A percentile compares a stretch with the other conserved stretches of the same genome.
These are phyloP conservation scores for Dinocampus coccinellae DNA, from an alignment of 2,888 invertebrate species.

Conservation along the genomic window DNA sequence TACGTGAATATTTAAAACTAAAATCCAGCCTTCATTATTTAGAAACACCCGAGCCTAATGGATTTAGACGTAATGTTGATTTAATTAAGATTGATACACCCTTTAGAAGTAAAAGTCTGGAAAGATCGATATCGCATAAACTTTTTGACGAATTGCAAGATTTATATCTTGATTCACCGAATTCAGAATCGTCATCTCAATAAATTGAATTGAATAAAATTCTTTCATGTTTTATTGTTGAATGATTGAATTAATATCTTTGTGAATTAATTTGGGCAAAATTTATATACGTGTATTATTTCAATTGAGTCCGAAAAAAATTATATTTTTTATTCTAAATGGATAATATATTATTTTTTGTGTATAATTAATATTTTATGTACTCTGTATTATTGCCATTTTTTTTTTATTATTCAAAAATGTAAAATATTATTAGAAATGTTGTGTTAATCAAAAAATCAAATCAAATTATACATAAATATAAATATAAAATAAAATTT, in stretches of 20 bases:
- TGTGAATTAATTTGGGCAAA: not conserved
- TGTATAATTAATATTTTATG: too few species aligned
- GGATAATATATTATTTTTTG: too few species aligned
- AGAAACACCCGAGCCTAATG: conserved; percentile 29
- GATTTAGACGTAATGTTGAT: not conserved
- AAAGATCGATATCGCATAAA: conserved; percentile 26
- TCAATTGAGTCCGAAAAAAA: too few species aligned
- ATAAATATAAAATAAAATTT: too few species aligned
- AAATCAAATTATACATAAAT: not conserved
- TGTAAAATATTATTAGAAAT: too few species aligned
- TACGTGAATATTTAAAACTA: conserved; percentile 29
- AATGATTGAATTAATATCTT: not conserved
- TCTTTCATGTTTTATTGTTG: not conserved
- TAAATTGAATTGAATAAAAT: not conserved
- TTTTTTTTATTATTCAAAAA: too few species aligned
- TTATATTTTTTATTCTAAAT: too few species aligned
- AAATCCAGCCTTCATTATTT: conserved; percentile 29
- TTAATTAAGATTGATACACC: conserved; percentile 5
- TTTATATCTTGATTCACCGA: conserved; percentile 20
- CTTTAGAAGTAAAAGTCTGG: conserved; percentile 3
- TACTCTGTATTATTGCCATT: too few species aligned
- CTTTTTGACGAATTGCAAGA: conserved; percentile 30
- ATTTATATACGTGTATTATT: not conserved
- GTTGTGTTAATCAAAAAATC: not conserved
- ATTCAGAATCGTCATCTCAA: not conserved